Percentiles rank a stretch among this genome's conserved stretches.
phyloP scores from a whole-genome alignment of 64 coral and sea anemone species.

The Anthopleura sola region DNA sequence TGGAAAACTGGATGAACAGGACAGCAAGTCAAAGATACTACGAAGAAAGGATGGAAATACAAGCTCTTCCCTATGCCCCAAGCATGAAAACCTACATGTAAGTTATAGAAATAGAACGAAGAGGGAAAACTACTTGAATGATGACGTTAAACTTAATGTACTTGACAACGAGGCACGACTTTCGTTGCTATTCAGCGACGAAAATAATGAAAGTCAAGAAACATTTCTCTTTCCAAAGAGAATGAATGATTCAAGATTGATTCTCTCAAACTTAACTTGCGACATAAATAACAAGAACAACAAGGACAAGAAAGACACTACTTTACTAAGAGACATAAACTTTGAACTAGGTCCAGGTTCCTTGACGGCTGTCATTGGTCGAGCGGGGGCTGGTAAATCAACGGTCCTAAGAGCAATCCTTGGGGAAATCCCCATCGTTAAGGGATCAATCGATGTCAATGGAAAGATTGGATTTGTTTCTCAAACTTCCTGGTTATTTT shows the following conservation, averaged over 20 bases:
- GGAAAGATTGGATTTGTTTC: slow-evolving; percentile 57
- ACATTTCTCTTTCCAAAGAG: background rate
- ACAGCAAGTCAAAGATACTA: no score
- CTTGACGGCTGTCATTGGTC: background rate
- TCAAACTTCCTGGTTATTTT: slow-evolving; percentile 73
- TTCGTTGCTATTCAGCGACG: background rate
- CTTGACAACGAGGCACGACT: background rate
- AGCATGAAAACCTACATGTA: background rate
- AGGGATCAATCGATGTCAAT: slow-evolving; percentile 11
- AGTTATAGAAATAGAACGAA: background rate
- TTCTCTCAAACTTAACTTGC: background rate
- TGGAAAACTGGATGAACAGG: no score
- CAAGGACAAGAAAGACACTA: background rate
- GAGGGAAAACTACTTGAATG: background rate
- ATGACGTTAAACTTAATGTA: background rate
- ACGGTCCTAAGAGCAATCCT: slow-evolving; percentile 61
- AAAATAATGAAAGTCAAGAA: background rate
- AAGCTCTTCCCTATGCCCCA: background rate
- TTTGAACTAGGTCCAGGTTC: background rate
- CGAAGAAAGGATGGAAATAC: no score
- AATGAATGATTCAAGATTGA: background rate
- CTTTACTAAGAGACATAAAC: background rate
- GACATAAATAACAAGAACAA: background rate
- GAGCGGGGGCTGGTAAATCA: slow-evolving; percentile 35
- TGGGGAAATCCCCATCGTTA: slow-evolving; percentile 42